Evolutionary conservation across 2,113 vertebrate species (phyloP), one percentile per base, ranked within the genome.

Genomic region (Chaetodon auriga): DNA sequence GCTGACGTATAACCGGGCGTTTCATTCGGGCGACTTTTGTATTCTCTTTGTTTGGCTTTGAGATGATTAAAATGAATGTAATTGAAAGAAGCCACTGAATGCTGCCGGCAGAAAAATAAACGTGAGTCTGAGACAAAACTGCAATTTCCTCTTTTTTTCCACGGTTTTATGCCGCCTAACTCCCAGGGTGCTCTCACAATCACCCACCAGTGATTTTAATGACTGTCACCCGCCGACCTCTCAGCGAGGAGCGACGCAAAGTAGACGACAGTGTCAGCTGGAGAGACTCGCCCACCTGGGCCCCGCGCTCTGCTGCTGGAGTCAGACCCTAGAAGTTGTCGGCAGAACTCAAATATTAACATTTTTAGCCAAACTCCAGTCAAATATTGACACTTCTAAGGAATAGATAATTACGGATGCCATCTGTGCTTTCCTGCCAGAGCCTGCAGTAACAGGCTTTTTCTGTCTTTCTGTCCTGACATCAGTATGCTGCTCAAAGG

Each of bases 141-240:
- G 7, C 55, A 12, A 62, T 18, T 45, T 36, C 14, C 8, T 19
- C 2, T 16, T 19, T 30, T 41, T 43, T 8, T 8, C 18, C 18
- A 11, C 1, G 0, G 25, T 43, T 68, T 66, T 7, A 16, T 38
- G 51, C 72, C 15, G n/a, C 35, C 15, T 25, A 2, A 65, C 73
- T 54, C 46, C 16, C 72, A 9, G 7, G 41, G 71, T 10, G 72
- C 78, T 72, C 72, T 7, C 61, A 45, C 14, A 35, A 12, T 73
- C 57, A 49, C 46, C 58, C 30, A 1, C 35, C 23, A 21, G 21
- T 48, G 43, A 19, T 81, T 84, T 90, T 81, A 92, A 90, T 80
- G 78, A 71, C 60, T 9, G 19, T 82, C 80, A 83, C 87, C 87
- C 18, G 9, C 30, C 51, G 83, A 36, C 57, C 88, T 82, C 68